Evolutionary conservation across 2,797 vertebrate genomes (phyloP), one percentile per base, ranked within the genome.

Genomic region (Sebastes wilsoni): DNA sequence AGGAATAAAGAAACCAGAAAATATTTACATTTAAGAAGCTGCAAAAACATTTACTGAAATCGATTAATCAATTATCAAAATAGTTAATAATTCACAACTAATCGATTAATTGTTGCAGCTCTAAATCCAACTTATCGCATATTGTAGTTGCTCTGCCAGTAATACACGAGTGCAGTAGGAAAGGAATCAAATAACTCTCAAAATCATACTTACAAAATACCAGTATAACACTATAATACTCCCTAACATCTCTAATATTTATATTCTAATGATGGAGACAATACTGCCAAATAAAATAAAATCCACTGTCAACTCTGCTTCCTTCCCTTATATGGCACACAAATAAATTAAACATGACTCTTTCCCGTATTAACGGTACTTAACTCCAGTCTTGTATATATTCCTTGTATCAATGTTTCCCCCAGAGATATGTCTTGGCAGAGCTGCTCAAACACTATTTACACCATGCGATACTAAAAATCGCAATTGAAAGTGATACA

Each of bases 261-360:
- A 14, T 72, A 18, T 72, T 52, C 66, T 49, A n/a, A 64, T 38
- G 2, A 59, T 36, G 61, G 25, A 74, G 5, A 59, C 20, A 65
- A 18, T 27, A 46, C 28, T 71, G 56, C 18, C 49, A 76, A 70
- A 72, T 60, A 67, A 52, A 77, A 59, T 12, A 23, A 32, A 64
- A 32, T 36, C 12, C 25, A 30, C 30, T 54, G 13, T 60, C 70
- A 85, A 79, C 59, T 27, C 61, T 59, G 59, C 69, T 67, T 55
- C 20, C 27, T 27, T 23, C 46, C 34, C 70, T 77, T 54, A 67
- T 30, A 56, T 62, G 42, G 59, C 10, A 28, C 46, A 54, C 71
- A 89, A 86, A 87, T 85, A 85, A 75, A 84, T 64, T 81, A 80
- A 87, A 90, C 80, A 75, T 87, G 84, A 87, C 87, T 91, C 71